These are phyloP conservation scores for Coelinius sp. DNA, from an alignment of 2,888 invertebrate species.

Conservation along the genomic window DNA sequence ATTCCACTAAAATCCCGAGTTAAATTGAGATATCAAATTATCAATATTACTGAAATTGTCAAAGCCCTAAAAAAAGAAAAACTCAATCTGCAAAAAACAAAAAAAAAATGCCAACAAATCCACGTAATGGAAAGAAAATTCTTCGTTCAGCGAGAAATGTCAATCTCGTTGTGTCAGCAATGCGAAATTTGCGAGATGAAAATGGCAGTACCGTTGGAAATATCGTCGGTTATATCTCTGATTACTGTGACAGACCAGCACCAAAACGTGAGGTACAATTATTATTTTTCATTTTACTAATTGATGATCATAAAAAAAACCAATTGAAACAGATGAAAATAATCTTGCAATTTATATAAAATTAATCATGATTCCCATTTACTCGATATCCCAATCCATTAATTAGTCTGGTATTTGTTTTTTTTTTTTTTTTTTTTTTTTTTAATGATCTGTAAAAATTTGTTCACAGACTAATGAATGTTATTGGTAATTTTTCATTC, in stretches of 20 bases:
- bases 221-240: slow-evolving; percentile 52
- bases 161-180: slow-evolving; percentile 49
- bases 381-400: too few species aligned
- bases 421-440: too few species aligned
- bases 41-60: neutral
- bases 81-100: neutral
- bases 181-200: slow-evolving; percentile 49
- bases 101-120: slow-evolving; percentile 37
- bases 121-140: slow-evolving; percentile 33
- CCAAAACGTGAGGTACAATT: slow-evolving; percentile 52
- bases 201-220: slow-evolving; percentile 53
- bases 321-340: neutral
- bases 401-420: too few species aligned
- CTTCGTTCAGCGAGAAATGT: slow-evolving; percentile 46
- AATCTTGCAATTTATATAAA: neutral
- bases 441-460: too few species aligned
- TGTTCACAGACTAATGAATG: too few species aligned
- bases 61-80: neutral
- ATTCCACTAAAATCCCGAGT: neutral
- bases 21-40: neutral
- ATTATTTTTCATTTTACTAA: neutral
- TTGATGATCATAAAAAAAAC: neutral
- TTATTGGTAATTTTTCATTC: too few species aligned
- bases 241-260: slow-evolving; percentile 43
- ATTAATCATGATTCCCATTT: neutral